phyloP scores from a whole-genome alignment of 92 coral and sea anemone species.

The Parazoanthus darwini region DNA sequence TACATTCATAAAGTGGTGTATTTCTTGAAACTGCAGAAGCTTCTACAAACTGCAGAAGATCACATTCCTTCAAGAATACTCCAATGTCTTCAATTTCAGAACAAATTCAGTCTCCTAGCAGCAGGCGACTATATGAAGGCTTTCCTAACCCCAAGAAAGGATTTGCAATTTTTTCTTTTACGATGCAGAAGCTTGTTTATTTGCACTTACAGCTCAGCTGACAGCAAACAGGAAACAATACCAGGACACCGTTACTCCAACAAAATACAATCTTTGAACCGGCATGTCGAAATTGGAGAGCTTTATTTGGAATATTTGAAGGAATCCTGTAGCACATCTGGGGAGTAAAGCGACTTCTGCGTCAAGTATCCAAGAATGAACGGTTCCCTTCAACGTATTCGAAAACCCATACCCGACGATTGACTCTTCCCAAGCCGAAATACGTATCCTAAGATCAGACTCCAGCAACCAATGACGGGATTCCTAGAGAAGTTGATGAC shows the following conservation, averaged over 20 bases:
- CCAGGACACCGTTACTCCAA: background rate
- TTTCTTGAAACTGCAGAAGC: no score
- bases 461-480: background rate
- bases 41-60: no score
- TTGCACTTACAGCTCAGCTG: no score
- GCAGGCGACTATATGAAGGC: no score
- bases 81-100: no score
- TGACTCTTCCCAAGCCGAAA: conserved; percentile 3
- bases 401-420: conserved; percentile 15
- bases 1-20: no score
- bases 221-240: no score
- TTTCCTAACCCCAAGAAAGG: no score
- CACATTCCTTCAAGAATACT: no score
- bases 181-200: no score
- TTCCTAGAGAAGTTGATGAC: background rate
- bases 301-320: conserved; percentile 13
- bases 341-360: background rate
- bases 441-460: background rate
- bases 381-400: background rate
- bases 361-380: background rate
- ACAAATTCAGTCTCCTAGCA: no score
- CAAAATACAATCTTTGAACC: background rate
- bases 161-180: no score
- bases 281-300: conserved; percentile 7
- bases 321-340: background rate